Percentiles rank a stretch among this genome's conserved stretches.
phyloP scores from a whole-genome alignment of 2,797 vertebrate species.

The Helarctos malayanus region DNA sequence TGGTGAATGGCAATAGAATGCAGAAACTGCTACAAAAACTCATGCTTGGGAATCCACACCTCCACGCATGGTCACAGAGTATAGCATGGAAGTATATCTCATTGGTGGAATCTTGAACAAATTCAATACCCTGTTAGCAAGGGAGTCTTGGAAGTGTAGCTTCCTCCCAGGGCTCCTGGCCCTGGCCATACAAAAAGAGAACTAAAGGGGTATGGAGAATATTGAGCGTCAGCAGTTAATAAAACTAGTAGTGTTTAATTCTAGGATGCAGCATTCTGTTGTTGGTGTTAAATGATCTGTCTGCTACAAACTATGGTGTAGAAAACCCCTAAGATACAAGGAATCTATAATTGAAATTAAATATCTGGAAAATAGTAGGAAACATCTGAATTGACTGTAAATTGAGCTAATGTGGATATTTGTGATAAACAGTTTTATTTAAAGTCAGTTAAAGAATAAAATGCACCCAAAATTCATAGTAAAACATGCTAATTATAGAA shows the following conservation, averaged over 20 bases:
- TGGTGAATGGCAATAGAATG: not conserved
- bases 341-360: not conserved
- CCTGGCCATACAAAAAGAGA: not conserved
- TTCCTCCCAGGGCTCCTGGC: not conserved
- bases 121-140: not conserved
- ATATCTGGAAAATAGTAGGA: not conserved
- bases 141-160: not conserved
- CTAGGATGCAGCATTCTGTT: not conserved
- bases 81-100: not conserved
- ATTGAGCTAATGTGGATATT: not conserved
- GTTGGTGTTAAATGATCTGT: not conserved
- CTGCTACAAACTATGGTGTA: not conserved
- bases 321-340: not conserved
- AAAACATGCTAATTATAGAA: not conserved
- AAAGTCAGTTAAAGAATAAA: slow-evolving; percentile 43
- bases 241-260: not conserved
- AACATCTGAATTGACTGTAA: not conserved
- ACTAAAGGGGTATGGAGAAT: not conserved
- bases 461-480: not conserved
- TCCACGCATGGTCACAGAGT: not conserved
- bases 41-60: not conserved
- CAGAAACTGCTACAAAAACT: not conserved
- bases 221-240: not conserved
- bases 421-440: not conserved
- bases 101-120: not conserved